Evolutionary conservation across 2,888 invertebrate species (phyloP), one percentile per base, ranked within the genome.

Genomic region (Andricus curvator): DNA sequence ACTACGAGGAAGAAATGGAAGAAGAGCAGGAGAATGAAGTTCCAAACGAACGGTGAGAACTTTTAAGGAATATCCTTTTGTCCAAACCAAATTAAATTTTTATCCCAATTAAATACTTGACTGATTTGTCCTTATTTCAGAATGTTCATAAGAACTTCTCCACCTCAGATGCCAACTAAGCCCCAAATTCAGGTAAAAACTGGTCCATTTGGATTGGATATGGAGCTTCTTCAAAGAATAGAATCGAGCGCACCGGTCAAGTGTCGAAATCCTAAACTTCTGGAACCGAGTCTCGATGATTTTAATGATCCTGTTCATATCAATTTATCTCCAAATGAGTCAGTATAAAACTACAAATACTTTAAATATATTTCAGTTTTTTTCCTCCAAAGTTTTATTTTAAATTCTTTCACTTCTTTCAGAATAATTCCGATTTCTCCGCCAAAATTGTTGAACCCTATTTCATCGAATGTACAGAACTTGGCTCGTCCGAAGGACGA

Each of bases 171-270:
- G 66, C 66, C 64, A 51, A 56, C 51, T 1, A 70, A 70, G 17
- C n/a, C 41, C 2, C 81, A 68, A 74, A 60, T 85, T 11, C 88
- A 87, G 81, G 48, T 86, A 8, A 91, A 91, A 68, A n/a, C 95
- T 0, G 97, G 97, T 29, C 97, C 97, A 37, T 98, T 97, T 92
- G 95, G 96, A 0, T 93, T 98, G 74, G 97, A 98, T 91, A 95
- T 95, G 25, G 95, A 95, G 80, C 93, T 96, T 82, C 94, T 97
- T 86, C 95, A 95, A 48, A 94, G 95, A 86, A 94, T 97, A 77
- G 97, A 97, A 90, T 83, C 85, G 22, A 89, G 85, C 68, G 91
- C 91, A 3, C 92, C 93, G 4, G 92, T 90, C 6, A 90, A 90
- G 82, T 91, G 90, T 84, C 88, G 88, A 78, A 90, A 91, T 83